These are phyloP conservation scores for Glaucomys volans DNA, from an alignment of 2,113 vertebrate species.

Conservation along the genomic window DNA sequence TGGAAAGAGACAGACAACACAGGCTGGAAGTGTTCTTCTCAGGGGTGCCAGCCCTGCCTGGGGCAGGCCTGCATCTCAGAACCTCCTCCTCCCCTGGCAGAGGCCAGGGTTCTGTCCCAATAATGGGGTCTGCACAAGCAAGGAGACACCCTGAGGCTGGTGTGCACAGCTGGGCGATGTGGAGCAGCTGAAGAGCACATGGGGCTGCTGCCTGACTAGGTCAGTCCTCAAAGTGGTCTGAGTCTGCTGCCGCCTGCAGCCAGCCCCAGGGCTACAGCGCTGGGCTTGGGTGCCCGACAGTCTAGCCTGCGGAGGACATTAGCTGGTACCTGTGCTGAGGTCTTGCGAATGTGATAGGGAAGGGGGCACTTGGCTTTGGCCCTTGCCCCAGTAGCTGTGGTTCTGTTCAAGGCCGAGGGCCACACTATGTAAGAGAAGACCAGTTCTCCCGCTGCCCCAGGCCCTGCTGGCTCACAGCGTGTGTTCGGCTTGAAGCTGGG, in stretches of 20 bases:
- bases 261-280: not conserved
- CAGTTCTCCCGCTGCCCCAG: not conserved
- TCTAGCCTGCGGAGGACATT: not conserved
- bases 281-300: not conserved
- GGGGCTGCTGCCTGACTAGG: not conserved
- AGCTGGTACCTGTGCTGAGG: not conserved
- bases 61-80: not conserved
- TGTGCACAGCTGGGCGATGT: not conserved
- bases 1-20: not conserved
- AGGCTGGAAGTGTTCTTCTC: not conserved
- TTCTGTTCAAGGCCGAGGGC: slow-evolving; percentile 48
- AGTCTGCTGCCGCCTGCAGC: not conserved
- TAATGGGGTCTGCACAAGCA: not conserved
- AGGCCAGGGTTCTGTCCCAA: not conserved
- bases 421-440: not conserved
- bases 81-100: not conserved
- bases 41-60: not conserved
- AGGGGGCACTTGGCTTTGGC: not conserved
- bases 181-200: not conserved
- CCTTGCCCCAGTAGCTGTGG: not conserved
- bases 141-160: not conserved
- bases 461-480: slow-evolving; percentile 89
- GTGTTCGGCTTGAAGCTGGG: slow-evolving; percentile 92
- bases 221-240: not conserved
- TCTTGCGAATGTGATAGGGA: not conserved